phyloP scores from a whole-genome alignment of 2,113 vertebrate genomes.

The Ariopsis seemanni region DNA sequence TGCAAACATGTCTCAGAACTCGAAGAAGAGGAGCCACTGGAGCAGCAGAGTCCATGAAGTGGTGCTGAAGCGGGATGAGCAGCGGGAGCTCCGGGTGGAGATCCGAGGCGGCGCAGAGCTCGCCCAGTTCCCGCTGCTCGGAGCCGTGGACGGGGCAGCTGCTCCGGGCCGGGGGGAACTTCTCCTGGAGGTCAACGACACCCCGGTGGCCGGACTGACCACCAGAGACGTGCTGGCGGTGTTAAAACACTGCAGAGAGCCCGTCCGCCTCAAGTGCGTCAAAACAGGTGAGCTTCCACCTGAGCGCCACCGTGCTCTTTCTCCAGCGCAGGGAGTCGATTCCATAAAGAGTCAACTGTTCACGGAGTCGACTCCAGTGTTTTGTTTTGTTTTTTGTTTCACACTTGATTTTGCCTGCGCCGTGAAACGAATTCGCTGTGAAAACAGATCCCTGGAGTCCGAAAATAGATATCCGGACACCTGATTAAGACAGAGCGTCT shows the following conservation, averaged over 20 bases:
- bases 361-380: neutral
- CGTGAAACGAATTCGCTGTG: too few species aligned
- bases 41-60: slow-evolving; percentile 94
- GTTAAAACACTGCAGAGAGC: slow-evolving; percentile 93
- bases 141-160: slow-evolving; percentile 64
- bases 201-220: slow-evolving; percentile 93
- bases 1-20: slow-evolving; percentile 90
- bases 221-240: slow-evolving; percentile 93
- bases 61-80: slow-evolving; percentile 81
- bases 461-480: neutral
- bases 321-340: neutral
- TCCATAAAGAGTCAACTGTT: neutral
- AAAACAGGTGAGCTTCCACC: slow-evolving; percentile 82
- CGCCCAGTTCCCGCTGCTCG: slow-evolving; percentile 91
- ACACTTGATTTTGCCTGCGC: neutral
- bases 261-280: slow-evolving; percentile 93
- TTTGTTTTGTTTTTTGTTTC: neutral
- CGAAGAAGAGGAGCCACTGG: slow-evolving; percentile 97
- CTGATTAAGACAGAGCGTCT: neutral
- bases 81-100: slow-evolving; percentile 86
- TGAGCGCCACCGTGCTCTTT: neutral
- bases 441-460: too few species aligned
- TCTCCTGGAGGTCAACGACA: slow-evolving; percentile 95
- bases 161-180: slow-evolving; percentile 77
- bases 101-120: slow-evolving; percentile 92